Percentiles rank a stretch among this genome's conserved stretches.
These are phyloP conservation scores for Eptesicus fuscus DNA, from an alignment of 2,113 vertebrate genomes.

Conservation along the genomic window DNA sequence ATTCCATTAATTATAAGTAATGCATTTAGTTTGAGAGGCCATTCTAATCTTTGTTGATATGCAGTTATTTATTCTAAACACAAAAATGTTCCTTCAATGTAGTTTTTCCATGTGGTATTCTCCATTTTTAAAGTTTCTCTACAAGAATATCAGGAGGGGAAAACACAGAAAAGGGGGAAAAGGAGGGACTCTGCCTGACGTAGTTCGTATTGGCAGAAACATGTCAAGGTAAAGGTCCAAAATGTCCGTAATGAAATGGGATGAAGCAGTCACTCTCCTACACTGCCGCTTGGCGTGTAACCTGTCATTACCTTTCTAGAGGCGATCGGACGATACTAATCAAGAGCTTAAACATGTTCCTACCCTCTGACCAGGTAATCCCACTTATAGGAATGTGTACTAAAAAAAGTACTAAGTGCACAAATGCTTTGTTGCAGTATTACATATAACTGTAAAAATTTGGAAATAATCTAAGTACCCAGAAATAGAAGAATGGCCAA, in stretches of 20 bases:
- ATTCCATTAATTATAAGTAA: slow-evolving; percentile 39
- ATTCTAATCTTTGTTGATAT: slow-evolving; percentile 14
- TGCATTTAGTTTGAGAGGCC: not conserved
- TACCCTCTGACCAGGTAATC: not conserved
- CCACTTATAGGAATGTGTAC: not conserved
- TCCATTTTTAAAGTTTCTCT: slow-evolving; percentile 28
- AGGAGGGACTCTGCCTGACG: not conserved
- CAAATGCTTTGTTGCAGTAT: not conserved
- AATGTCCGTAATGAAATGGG: not conserved
- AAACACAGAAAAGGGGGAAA: not conserved
- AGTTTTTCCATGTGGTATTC: slow-evolving; percentile 3
- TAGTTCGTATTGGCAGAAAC: not conserved
- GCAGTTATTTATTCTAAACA: slow-evolving; percentile 15
- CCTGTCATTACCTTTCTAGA: slow-evolving; percentile 22
- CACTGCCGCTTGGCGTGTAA: not conserved
- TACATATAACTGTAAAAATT: not conserved
- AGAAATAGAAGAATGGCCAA: slow-evolving; percentile 18
- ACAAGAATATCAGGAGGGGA: not conserved
- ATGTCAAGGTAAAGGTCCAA: not conserved
- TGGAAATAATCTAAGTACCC: not conserved
- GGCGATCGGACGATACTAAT: not conserved
- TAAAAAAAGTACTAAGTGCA: not conserved
- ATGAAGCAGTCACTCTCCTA: not conserved
- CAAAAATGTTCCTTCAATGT: not conserved
- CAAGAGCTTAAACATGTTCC: not conserved